These are phyloP conservation scores for Astreopora myriophthalma DNA, from an alignment of 64 coral and sea anemone species.

Conservation along the genomic window DNA sequence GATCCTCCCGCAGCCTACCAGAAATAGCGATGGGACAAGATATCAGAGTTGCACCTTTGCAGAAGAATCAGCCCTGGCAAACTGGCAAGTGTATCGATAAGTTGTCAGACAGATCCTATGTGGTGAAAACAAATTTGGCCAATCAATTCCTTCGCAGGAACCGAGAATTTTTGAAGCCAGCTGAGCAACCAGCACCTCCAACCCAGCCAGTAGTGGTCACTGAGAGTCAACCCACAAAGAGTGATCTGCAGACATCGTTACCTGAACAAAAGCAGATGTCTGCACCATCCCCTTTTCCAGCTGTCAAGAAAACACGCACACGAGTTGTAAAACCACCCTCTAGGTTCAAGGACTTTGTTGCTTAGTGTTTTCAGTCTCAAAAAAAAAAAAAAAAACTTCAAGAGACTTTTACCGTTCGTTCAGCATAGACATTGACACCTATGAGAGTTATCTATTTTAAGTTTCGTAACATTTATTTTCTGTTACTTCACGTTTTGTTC, in stretches of 20 bases:
- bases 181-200: neutral
- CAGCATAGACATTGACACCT: too few relatives aligned
- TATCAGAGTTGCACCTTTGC: constrained; percentile 40
- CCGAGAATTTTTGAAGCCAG: neutral
- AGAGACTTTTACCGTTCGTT: too few relatives aligned
- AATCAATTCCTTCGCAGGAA: constrained; percentile 42
- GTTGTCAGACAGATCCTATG: constrained; percentile 68
- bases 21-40: constrained; percentile 69
- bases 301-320: neutral
- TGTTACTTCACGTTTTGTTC: neutral
- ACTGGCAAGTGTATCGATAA: constrained; percentile 59
- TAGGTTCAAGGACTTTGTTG: too few relatives aligned
- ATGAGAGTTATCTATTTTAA: too few relatives aligned
- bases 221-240: neutral
- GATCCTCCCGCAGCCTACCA: constrained; percentile 28
- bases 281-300: neutral
- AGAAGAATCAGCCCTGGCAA: constrained; percentile 49
- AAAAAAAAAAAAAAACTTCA: too few relatives aligned
- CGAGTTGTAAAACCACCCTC: too few relatives aligned
- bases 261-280: neutral
- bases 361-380: too few relatives aligned
- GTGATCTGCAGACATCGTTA: neutral
- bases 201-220: neutral
- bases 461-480: too few relatives aligned
- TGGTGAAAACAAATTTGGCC: constrained; percentile 27